Base-by-base conservation (phyloP, 2,888 invertebrate species). In the Zygothrica quintamaculata region DNA sequence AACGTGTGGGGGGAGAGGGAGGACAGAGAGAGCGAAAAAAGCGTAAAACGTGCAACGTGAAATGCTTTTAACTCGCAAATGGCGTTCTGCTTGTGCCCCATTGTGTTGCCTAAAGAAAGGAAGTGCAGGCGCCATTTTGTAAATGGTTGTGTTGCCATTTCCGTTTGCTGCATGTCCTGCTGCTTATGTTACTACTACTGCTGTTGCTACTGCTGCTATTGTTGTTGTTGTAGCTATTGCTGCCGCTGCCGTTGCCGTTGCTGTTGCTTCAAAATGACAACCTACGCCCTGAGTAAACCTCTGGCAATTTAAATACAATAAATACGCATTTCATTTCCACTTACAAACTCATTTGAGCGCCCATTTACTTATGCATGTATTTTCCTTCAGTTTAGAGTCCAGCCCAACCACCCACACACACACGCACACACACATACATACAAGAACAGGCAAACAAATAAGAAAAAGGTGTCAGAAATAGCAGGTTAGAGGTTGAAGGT, bases 281-380 rank as follows among this genome's bases (percentile, higher is more conserved):
- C 44, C 59, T 29, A 50, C 34, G 37, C 59, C 42, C 40, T 47
- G 11, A 26, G 60, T 37, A 65, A 67, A 64, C 43, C 57, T 52
- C 46, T 56, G 68, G 65, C 76, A 78, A 84, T 80, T 81, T 81
- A 84, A 80, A 80, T 84, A 84, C 81, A 84, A 84, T 80, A 80
- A 80, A 80, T 80, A 78, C 84, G 80, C 80, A 80, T 80, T 84
- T 80, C 81, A 70, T 80, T 84, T 81, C 76, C 80, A 80, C 84
- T 80, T 84, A 78, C 78, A 80, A 80, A 81, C 77, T 77, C 84
- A 78, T 80, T 80, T 76, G 65, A 65, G 81, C 81, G 60, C 76
- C 81, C 81, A 68, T 81, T 78, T 78, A 78, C 78, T 78, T 84
- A 65, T 76, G 74, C 62, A 84, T 77, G 70, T 77, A 71, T 78